Base-by-base conservation (phyloP, 2,888 invertebrate species). In the Chloroclysta siterata region DNA sequence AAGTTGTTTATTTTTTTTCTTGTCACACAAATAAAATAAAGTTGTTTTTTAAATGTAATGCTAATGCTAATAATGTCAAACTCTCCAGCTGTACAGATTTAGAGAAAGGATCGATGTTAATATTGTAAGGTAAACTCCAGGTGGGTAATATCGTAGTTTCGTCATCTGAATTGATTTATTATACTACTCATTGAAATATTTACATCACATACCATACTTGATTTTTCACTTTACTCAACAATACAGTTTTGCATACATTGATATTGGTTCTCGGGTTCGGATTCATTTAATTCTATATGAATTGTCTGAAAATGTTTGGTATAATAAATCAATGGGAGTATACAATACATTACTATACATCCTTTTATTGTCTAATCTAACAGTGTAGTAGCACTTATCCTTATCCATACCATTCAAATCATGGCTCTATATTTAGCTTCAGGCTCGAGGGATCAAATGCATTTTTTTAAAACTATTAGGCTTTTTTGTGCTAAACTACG, bases 121-220 rank as follows among this genome's bases (percentile, higher is more conserved):
- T 64, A 44, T 60, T 65, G 64, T 69, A 65, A 72, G 71, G 72
- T 72, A 72, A 71, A 60, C 60, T 62, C 53, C 66, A 72, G 72
- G 72, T 72, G 69, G 69, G 70, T 72, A 57, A 17, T 53, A 41
- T 64, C 14, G 52, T 60, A 48, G 22, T 22, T 44, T 48, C 36
- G 13, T 64, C 53, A 47, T 57, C 33, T 54, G 33, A 52, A 65
- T 65, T 61, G 61, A 61, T 65, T 65, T 65, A 65, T 65, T 65
- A 55, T 65, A 52, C 22, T 65, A 61, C 46, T 15, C 61, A 61
- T 60, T 56, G 13, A n/a, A 41, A 17, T 11, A 47, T 15, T 53
- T 33, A 39, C 55, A 15, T 55, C 46, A 47, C 15, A 5, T 33
- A 22, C 13, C 50, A 29, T 5, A 0, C 29, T 47, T 50, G 13